Conservation (phyloP, 2,113 vertebrate species). For the Astatoreochromis straeleni region DNA sequence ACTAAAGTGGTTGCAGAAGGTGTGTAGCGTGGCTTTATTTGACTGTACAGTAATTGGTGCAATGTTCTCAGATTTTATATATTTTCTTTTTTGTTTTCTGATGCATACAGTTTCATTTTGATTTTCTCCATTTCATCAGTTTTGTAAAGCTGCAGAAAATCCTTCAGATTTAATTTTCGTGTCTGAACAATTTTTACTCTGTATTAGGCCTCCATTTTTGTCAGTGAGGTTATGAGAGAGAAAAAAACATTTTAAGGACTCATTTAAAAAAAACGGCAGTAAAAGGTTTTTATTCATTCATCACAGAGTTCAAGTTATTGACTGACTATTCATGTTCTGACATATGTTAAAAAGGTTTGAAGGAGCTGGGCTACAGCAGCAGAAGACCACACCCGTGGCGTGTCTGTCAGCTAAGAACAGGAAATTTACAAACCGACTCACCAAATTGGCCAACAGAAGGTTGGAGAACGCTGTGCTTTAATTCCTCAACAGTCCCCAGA, state of each 20-base stretch:
- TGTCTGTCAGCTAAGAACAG: neutral
- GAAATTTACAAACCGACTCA: neutral
- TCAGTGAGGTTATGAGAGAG: neutral
- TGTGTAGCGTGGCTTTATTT: neutral
- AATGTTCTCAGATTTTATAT: neutral
- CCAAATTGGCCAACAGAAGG: neutral
- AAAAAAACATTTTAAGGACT: neutral
- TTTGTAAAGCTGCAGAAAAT: neutral
- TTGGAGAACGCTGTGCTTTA: neutral
- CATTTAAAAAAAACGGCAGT: neutral
- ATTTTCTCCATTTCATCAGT: neutral
- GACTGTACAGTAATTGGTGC: neutral
- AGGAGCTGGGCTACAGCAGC: neutral
- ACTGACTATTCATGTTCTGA: neutral
- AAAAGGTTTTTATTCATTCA: neutral
- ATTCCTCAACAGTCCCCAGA: neutral
- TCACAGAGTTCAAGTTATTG: neutral
- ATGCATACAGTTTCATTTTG: neutral
- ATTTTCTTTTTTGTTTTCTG: neutral
- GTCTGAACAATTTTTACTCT: neutral
- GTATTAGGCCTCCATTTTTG: neutral
- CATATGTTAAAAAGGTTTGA: neutral
- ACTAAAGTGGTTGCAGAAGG: neutral
- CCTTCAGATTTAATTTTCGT: accelerated
- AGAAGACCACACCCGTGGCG: neutral